Percentiles rank a stretch among this genome's conserved stretches.
These are phyloP conservation scores for Pachypanchax playfairii DNA, from an alignment of 2,113 vertebrate species.

Conservation along the genomic window DNA sequence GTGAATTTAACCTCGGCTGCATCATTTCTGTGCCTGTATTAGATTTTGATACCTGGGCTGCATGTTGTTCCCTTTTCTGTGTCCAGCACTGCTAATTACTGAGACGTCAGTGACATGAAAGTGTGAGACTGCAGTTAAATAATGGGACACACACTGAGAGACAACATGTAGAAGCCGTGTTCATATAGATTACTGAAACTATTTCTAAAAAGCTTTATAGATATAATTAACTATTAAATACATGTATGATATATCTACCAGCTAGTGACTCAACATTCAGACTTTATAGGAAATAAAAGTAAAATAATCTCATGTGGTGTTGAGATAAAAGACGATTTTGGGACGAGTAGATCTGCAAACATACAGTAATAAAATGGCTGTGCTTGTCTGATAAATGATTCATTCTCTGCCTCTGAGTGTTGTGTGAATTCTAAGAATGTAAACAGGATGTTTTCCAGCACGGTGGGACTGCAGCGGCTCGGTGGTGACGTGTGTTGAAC, in stretches of 20 bases:
- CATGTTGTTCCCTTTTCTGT: too few relatives aligned
- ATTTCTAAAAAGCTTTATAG: slow-evolving; percentile 30
- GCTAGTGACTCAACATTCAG: slow-evolving; percentile 19
- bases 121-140: slow-evolving; percentile 17
- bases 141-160: slow-evolving; percentile 40
- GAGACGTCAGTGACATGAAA: slow-evolving; percentile 13
- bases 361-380: slow-evolving; percentile 31
- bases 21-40: too few relatives aligned
- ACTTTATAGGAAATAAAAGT: slow-evolving; percentile 37
- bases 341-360: slow-evolving; percentile 9
- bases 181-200: slow-evolving; percentile 53
- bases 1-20: too few relatives aligned
- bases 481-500: slow-evolving; percentile 43
- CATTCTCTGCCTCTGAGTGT: slow-evolving; percentile 10
- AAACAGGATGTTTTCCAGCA: slow-evolving; percentile 27
- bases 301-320: slow-evolving; percentile 44
- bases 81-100: slow-evolving; percentile 24
- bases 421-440: slow-evolving; percentile 29
- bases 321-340: slow-evolving; percentile 25
- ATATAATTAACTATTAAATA: slow-evolving; percentile 23
- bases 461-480: slow-evolving; percentile 21
- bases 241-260: slow-evolving; percentile 7
- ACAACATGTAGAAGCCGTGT: too few relatives aligned
- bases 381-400: slow-evolving; percentile 45
- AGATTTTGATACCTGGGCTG: too few relatives aligned